Evolutionary conservation across 2,113 vertebrate genomes (phyloP).

Genomic region (Ciconia stormi): DNA sequence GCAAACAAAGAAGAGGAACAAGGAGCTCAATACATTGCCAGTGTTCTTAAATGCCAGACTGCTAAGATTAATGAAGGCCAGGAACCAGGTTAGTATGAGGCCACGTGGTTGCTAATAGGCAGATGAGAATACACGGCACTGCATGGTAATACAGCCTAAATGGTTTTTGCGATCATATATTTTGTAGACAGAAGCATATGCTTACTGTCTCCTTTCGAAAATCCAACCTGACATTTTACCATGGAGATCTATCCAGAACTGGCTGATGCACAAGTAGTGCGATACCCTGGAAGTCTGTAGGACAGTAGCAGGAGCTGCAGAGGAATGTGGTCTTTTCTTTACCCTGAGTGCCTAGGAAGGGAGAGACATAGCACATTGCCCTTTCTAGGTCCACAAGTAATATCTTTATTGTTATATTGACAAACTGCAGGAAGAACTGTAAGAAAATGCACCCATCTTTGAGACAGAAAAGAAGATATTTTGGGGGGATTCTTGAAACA

Average conservation of each 20-base stretch:
- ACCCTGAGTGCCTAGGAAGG: neutral
- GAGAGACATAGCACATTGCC: neutral
- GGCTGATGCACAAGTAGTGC: neutral
- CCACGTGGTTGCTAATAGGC: neutral
- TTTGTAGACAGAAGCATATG: neutral
- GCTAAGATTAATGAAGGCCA: conserved; percentile 76
- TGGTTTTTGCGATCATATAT: neutral
- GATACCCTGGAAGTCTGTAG: neutral
- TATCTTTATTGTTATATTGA: neutral
- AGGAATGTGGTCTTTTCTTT: neutral
- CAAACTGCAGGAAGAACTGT: neutral
- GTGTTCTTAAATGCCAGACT: conserved; percentile 74
- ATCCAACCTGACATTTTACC: neutral
- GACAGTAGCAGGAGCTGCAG: neutral
- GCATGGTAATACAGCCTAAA: neutral
- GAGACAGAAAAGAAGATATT: neutral
- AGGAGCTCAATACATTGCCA: conserved; percentile 80
- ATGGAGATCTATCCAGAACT: neutral
- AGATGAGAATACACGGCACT: neutral
- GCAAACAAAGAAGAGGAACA: conserved; percentile 82
- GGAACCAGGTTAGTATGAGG: conserved; percentile 80
- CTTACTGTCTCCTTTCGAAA: neutral
- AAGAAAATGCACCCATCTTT: neutral
- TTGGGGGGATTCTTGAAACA: neutral
- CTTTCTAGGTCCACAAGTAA: neutral